A percentile compares a stretch with the other conserved stretches of the same genome.
phyloP scores from a whole-genome alignment of 2,888 invertebrate genomes.

The Pachydiplax longipennis region DNA sequence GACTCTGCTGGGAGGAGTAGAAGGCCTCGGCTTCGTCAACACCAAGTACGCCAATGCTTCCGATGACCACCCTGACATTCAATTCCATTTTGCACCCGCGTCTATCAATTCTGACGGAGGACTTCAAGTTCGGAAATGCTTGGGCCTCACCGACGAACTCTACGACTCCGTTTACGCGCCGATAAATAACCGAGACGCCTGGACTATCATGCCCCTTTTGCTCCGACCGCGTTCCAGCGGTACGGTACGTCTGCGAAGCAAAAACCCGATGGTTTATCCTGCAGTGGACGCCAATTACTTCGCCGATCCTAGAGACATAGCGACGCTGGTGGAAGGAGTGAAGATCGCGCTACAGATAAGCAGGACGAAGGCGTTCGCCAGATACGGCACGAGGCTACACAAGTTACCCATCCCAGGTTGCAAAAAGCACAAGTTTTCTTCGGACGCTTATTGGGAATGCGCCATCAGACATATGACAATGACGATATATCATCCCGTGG shows the following conservation, averaged over 20 bases:
- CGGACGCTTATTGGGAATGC: constrained; percentile 87
- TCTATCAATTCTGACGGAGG: constrained; percentile 83
- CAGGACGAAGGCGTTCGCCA: constrained; percentile 78
- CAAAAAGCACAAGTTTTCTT: constrained; percentile 73
- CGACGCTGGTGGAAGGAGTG: constrained; percentile 77
- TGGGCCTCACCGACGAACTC: constrained; percentile 80
- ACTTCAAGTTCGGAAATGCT: constrained; percentile 75
- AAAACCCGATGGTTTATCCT: constrained; percentile 87
- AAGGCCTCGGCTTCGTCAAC: constrained; percentile 86
- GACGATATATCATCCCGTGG: constrained; percentile 90
- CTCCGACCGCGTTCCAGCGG: constrained; percentile 82
- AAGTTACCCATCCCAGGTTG: constrained; percentile 81
- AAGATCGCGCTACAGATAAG: constrained; percentile 64
- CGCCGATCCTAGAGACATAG: constrained; percentile 78
- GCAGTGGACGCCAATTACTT: constrained; percentile 93
- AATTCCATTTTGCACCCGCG: constrained; percentile 93
- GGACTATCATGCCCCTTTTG: constrained; percentile 87
- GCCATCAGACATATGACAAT: constrained; percentile 85
- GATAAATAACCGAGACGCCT: constrained; percentile 79
- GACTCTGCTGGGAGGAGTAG: constrained; percentile 87
- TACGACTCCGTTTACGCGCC: constrained; percentile 83
- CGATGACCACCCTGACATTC: constrained; percentile 85
- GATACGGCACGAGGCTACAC: constrained; percentile 80
- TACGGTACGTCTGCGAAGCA: constrained; percentile 70
- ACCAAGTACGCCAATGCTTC: constrained; percentile 82